A percentile compares a stretch with the other conserved stretches of the same genome.
These are phyloP conservation scores for Trichoplusia ni DNA, from an alignment of 1,140 invertebrate genomes.

Conservation along the genomic window DNA sequence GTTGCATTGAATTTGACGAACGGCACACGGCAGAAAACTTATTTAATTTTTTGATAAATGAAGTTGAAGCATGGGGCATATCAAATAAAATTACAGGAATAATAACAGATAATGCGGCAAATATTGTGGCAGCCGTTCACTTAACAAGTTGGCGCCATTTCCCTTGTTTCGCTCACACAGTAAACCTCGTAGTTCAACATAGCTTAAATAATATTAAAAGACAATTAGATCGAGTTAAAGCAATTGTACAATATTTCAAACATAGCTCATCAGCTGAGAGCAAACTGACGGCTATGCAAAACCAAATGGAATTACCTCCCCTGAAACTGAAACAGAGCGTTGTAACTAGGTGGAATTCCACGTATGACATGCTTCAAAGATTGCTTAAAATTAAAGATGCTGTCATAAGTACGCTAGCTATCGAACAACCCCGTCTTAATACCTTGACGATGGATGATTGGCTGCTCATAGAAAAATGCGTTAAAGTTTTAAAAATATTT, in stretches of 20 bases:
- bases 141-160: neutral
- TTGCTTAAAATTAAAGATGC: neutral
- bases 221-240: neutral
- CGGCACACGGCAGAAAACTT: constrained; percentile 36
- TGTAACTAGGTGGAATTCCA: constrained; percentile 38
- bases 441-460: neutral
- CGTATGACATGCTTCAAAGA: constrained; percentile 28
- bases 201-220: neutral
- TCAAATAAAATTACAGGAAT: constrained; percentile 25
- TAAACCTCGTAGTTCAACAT: neutral
- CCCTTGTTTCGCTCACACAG: constrained; percentile 12
- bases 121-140: constrained; percentile 13
- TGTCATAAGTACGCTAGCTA: neutral
- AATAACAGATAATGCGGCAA: constrained; percentile 18
- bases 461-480: neutral
- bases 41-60: constrained; percentile 24
- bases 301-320: constrained; percentile 8
- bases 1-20: constrained; percentile 31
- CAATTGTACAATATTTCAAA: constrained; percentile 18
- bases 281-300: neutral
- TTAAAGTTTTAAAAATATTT: neutral
- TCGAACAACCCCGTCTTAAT: neutral
- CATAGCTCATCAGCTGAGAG: neutral
- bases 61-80: neutral
- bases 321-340: constrained; percentile 44